A percentile compares a stretch with the other conserved stretches of the same genome.
Evolutionary conservation across 2,888 invertebrate genomes (phyloP).

Genomic region (Calameuta pallipes): DNA sequence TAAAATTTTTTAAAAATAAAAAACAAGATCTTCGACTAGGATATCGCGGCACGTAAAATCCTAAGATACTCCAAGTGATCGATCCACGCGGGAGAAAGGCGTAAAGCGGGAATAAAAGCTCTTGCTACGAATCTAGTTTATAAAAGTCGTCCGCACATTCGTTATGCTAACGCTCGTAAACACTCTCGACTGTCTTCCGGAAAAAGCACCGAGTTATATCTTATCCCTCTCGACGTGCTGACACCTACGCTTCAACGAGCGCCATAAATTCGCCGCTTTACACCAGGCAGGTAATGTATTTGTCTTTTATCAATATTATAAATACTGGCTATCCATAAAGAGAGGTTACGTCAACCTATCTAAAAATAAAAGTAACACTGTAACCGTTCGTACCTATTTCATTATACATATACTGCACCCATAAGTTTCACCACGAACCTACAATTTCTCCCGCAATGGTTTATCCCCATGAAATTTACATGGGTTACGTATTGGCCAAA

Average conservation of each 20-base stretch:
- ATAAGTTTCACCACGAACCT: not conserved
- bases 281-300: conserved; percentile 46
- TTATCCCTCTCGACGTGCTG: conserved; percentile 31
- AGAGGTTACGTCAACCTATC: conserved; percentile 32
- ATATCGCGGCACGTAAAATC: not conserved
- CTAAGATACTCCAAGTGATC: not conserved
- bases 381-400: not conserved
- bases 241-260: conserved; percentile 37
- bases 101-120: not conserved
- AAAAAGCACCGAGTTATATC: conserved; percentile 9
- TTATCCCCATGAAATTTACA: not conserved
- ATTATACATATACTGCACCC: not conserved
- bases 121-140: conserved; percentile 30
- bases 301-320: conserved; percentile 48
- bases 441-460: not conserved
- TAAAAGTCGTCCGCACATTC: conserved; percentile 39
- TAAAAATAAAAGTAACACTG: not conserved
- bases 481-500: not conserved
- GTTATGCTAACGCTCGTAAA: conserved; percentile 41
- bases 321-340: conserved; percentile 37
- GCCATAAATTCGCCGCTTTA: conserved; percentile 44
- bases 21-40: not conserved
- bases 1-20: not conserved
- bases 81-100: not conserved
- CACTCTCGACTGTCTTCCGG: not conserved